These are phyloP conservation scores for Chascanopsetta lugubris DNA, from an alignment of 2,113 vertebrate species.

Conservation along the genomic window DNA sequence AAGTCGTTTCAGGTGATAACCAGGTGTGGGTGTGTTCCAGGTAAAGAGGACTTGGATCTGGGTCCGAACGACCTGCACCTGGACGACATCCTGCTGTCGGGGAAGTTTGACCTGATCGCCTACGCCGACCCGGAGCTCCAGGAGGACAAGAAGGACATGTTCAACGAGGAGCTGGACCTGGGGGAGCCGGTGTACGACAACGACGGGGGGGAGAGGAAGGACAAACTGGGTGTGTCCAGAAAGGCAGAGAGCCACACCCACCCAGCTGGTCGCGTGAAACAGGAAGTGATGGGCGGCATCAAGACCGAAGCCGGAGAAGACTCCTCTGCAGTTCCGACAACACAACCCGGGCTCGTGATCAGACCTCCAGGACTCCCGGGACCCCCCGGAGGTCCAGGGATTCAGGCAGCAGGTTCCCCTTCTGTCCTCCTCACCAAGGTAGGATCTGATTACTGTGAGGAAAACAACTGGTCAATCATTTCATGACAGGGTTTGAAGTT, in stretches of 20 bases:
- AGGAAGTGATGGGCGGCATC: conserved; percentile 38
- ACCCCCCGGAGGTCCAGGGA: neutral
- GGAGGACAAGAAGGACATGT: conserved; percentile 96
- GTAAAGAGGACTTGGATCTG: conserved; percentile 92
- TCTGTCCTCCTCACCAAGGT: conserved; percentile 38
- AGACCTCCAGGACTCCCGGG: neutral
- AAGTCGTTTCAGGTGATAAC: too few relatives aligned
- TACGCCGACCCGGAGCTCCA: conserved; percentile 96
- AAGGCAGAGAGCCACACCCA: neutral
- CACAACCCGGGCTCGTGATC: neutral
- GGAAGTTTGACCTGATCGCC: conserved; percentile 96
- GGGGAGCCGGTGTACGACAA: conserved; percentile 85
- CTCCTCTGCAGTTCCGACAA: neutral
- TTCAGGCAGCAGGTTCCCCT: neutral
- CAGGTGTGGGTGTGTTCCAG: conserved; percentile 54
- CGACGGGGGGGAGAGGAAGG: conserved; percentile 62
- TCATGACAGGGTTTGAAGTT: neutral
- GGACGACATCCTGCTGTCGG: conserved; percentile 92
- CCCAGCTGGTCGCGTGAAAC: conserved; percentile 46
- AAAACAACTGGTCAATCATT: neutral
- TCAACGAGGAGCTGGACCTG: conserved; percentile 94
- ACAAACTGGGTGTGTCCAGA: neutral
- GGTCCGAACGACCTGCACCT: conserved; percentile 93
- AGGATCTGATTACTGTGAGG: neutral
- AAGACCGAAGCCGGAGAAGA: conserved; percentile 4